These are phyloP conservation scores for Pinna nobilis DNA, from an alignment of 1,140 invertebrate genomes.

Conservation along the genomic window DNA sequence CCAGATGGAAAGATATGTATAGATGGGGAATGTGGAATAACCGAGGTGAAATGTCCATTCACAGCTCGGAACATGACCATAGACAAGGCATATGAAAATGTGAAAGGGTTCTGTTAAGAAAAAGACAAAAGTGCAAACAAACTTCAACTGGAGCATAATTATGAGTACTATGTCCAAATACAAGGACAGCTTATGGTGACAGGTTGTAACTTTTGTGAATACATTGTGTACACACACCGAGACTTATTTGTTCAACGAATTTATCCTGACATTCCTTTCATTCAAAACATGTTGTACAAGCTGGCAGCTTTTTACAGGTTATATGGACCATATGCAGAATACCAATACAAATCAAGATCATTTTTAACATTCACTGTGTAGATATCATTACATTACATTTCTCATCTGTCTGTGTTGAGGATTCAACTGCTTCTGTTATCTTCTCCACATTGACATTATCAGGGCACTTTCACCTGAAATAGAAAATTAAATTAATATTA, in stretches of 20 bases:
- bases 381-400: too few species aligned
- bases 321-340: neutral
- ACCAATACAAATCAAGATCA: neutral
- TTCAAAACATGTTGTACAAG: constrained; percentile 17
- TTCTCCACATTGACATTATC: neutral
- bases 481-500: neutral
- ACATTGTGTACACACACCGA: constrained; percentile 19
- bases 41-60: constrained; percentile 36
- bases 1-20: constrained; percentile 29
- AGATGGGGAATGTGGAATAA: constrained; percentile 16
- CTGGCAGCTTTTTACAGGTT: constrained; percentile 11
- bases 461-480: neutral
- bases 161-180: constrained; percentile 20
- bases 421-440: neutral
- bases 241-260: constrained; percentile 28
- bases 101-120: neutral
- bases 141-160: neutral
- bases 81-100: neutral
- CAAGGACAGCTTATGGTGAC: constrained; percentile 37
- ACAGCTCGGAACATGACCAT: constrained; percentile 22
- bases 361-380: too few species aligned
- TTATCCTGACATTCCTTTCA: constrained; percentile 16
- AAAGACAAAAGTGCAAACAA: neutral
- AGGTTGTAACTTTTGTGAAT: constrained; percentile 25
- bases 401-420: neutral